These are phyloP conservation scores for Cryptus armator DNA, from an alignment of 2,888 invertebrate species.

Conservation along the genomic window DNA sequence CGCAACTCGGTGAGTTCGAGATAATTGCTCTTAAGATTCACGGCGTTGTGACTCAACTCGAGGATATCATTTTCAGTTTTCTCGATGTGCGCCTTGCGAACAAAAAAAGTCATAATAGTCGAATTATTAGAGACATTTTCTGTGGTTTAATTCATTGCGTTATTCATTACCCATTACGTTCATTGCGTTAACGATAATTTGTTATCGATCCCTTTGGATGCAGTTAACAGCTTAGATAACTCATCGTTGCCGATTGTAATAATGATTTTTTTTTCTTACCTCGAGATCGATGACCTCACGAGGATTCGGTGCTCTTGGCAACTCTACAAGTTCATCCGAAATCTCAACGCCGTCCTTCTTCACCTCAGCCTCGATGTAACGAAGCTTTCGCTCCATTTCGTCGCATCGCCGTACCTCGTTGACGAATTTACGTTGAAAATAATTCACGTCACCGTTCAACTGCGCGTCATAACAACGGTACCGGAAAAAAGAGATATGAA, in stretches of 20 bases:
- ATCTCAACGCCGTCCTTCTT: constrained; percentile 93
- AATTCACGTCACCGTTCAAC: constrained; percentile 94
- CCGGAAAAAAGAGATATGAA: constrained; percentile 10
- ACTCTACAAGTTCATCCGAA: constrained; percentile 86
- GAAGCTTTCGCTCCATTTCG: constrained; percentile 95
- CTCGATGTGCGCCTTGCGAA: constrained; percentile 93
- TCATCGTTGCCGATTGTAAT: neutral
- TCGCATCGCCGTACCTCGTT: constrained; percentile 96
- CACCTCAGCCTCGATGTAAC: constrained; percentile 95
- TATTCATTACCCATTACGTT: neutral
- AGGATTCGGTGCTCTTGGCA: constrained; percentile 91
- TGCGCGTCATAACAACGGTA: constrained; percentile 82
- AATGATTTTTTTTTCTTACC: constrained; percentile 85
- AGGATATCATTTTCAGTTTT: constrained; percentile 98
- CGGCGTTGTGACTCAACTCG: constrained; percentile 96
- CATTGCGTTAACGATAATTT: neutral
- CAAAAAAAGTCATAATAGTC: neutral
- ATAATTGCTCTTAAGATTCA: constrained; percentile 96
- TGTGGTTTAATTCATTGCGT: neutral
- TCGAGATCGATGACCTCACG: constrained; percentile 96
- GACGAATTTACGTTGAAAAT: constrained; percentile 96
- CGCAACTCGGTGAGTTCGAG: constrained; percentile 96
- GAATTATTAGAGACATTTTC: neutral
- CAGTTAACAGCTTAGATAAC: neutral
- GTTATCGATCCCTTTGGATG: neutral